phyloP scores from a whole-genome alignment of 2,797 vertebrate species.

The Scarus forsteni region DNA sequence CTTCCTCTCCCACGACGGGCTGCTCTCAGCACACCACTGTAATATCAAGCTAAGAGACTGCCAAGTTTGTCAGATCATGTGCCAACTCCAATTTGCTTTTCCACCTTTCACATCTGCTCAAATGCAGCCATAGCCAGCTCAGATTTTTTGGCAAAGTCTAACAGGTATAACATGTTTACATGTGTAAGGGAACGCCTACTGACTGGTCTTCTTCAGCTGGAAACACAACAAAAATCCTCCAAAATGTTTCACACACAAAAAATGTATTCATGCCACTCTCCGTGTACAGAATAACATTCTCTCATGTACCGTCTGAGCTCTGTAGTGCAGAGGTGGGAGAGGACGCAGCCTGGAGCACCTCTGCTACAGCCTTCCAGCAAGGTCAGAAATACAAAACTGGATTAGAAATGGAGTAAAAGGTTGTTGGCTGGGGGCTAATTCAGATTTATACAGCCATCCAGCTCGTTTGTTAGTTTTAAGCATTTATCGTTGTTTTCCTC shows the following conservation, averaged over 20 bases:
- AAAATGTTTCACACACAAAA: background rate
- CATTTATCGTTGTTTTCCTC: no score
- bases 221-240: constrained; percentile 17
- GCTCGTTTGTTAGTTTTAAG: no score
- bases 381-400: no score
- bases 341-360: no score
- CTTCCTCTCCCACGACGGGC: constrained; percentile 61
- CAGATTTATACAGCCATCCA: no score
- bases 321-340: no score
- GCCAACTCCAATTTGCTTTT: constrained; percentile 75
- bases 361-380: no score
- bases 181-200: constrained; percentile 35
- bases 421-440: no score
- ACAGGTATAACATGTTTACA: constrained; percentile 60
- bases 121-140: constrained; percentile 50
- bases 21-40: constrained; percentile 49
- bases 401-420: no score
- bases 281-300: no score
- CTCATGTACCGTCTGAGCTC: no score
- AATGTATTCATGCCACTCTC: no score
- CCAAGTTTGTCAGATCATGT: constrained; percentile 71
- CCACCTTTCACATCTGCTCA: constrained; percentile 69
- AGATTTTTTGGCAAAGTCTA: constrained; percentile 66
- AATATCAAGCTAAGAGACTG: constrained; percentile 51
- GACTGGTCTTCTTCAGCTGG: constrained; percentile 45